phyloP scores from a whole-genome alignment of 2,797 vertebrate genomes.

The Tachyglossus aculeatus region DNA sequence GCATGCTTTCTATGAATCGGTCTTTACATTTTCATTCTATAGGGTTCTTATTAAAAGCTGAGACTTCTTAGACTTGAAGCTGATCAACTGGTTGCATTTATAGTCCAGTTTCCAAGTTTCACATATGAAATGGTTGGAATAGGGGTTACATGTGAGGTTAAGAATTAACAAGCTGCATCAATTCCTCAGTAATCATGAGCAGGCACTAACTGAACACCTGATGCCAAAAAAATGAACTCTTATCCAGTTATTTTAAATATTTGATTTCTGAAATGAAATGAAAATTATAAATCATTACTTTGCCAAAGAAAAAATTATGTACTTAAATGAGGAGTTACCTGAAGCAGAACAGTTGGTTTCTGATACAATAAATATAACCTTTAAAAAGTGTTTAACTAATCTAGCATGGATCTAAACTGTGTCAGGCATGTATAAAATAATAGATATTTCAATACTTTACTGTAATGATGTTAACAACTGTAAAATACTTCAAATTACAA shows the following conservation, averaged over 20 bases:
- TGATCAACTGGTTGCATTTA: not conserved
- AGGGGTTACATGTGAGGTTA: conserved; percentile 24
- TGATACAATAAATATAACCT: not conserved
- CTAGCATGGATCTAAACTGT: not conserved
- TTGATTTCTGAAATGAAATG: not conserved
- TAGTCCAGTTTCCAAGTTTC: not conserved
- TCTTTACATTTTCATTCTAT: not conserved
- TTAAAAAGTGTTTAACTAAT: not conserved
- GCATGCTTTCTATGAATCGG: not conserved
- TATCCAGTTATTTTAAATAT: conserved; percentile 7
- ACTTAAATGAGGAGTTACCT: not conserved
- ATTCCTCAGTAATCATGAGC: not conserved
- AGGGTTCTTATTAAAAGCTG: not conserved
- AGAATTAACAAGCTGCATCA: conserved; percentile 1
- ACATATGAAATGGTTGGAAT: conserved; percentile 8
- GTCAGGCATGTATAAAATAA: not conserved
- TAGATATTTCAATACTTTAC: conserved; percentile 10
- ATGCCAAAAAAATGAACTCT: not conserved
- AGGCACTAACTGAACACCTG: conserved; percentile 7
- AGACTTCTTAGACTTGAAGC: not conserved
- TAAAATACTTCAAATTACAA: conserved; percentile 28
- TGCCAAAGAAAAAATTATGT: not conserved
- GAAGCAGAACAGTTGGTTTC: not conserved
- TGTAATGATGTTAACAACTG: conserved; percentile 2
- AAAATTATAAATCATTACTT: conserved; percentile 8